Percentiles rank a stretch among this genome's conserved stretches.
Evolutionary conservation across 2,797 vertebrate species (phyloP).

Genomic region (Cottoperca gobio): DNA sequence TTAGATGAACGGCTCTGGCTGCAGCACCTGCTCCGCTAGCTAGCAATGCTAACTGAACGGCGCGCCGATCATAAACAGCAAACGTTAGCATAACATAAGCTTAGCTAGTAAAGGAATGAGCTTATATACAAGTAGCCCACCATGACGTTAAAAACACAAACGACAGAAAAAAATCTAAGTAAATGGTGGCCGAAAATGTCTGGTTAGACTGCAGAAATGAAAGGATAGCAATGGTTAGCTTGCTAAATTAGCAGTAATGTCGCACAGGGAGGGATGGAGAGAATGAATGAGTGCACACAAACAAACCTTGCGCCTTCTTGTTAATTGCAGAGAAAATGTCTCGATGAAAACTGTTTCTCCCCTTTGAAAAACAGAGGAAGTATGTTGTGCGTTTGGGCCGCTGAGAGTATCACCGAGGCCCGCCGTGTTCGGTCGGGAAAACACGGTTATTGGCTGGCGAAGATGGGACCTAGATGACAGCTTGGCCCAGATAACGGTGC

Average conservation of each 20-base stretch:
- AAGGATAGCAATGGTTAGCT: slow-evolving; percentile 48
- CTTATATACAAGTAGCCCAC: not conserved
- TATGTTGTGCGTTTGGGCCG: not conserved
- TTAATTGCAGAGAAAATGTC: not conserved
- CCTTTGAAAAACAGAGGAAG: not conserved
- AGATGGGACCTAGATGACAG: slow-evolving; percentile 46
- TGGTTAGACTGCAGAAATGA: not conserved
- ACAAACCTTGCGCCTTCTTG: slow-evolving; percentile 68
- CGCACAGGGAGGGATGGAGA: slow-evolving; percentile 48
- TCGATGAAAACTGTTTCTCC: not conserved
- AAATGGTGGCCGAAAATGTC: not conserved
- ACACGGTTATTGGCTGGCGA: not conserved
- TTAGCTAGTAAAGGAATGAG: not conserved
- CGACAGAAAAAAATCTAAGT: rapidly evolving
- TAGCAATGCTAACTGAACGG: slow-evolving; percentile 25
- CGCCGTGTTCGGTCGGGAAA: not conserved
- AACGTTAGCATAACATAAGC: slow-evolving; percentile 47
- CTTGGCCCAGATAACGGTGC: slow-evolving; percentile 50
- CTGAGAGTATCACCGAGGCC: not conserved
- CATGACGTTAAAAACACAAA: not conserved
- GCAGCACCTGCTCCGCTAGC: slow-evolving; percentile 66
- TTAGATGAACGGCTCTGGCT: slow-evolving; percentile 32
- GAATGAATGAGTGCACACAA: slow-evolving; percentile 63
- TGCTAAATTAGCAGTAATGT: slow-evolving; percentile 54
- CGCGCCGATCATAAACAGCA: slow-evolving; percentile 34